Evolutionary conservation across 2,113 vertebrate genomes (phyloP), one percentile per base, ranked within the genome.

Genomic region (Hippocampus zosterae): DNA sequence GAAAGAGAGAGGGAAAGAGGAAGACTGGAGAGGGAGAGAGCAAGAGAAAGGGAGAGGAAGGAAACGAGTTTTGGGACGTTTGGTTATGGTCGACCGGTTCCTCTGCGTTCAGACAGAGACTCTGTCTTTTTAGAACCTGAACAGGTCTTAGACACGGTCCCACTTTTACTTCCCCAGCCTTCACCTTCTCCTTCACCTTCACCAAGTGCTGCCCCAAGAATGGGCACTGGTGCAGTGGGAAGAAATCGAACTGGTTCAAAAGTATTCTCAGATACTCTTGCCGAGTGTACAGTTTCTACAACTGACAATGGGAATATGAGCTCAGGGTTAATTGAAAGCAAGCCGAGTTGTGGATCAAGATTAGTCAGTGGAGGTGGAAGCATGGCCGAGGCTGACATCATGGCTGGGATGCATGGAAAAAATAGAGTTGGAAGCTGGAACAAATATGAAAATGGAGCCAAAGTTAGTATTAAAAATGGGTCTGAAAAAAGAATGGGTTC

Each of bases 111-210:
- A 7, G 88, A 88, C 8, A 81, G 86, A 71, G 86, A 90, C 68
- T 89, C 87, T 1, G 88, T 89, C 40, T 91, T 91, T 71, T 77
- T 89, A 70, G 90, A 91, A 15, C 69, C 84, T 0, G 90, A 92
- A 8, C 88, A 84, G 29, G 86, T 83, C 52, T 67, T 87, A n/a
- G 92, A 93, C 79, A 91, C 90, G 0, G 81, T 86, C 2, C 91
- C 91, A 6, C 78, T 92, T 57, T 76, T 92, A 37, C 82, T 79
- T 3, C 76, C 89, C 7, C 88, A 88, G 60, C 80, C 87, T 2
- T 81, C 88, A 48, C 81, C 87, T 3, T 82, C 89, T 27, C 88
- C 90, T 15, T 87, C 81, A 9, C 89, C 89, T 13, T 87, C 84
- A 41, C 87, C 87, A 3, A 88, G 27, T 23, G 81, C 68, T 64